Base-by-base conservation (phyloP, 1,140 invertebrate species). In the Aphaenogaster rudis region DNA sequence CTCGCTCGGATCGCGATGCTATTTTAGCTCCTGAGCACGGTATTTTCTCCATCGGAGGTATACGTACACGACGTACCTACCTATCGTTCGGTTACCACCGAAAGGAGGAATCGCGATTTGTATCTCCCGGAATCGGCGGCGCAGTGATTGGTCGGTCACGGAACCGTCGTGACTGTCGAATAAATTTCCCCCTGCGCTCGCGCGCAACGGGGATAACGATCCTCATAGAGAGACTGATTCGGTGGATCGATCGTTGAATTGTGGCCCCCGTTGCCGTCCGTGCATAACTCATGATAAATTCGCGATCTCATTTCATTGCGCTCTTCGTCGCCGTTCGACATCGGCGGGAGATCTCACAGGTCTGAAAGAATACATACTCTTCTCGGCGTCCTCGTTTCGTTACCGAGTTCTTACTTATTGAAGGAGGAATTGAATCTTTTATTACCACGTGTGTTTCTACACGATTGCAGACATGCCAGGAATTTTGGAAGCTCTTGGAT, bases 71-170 rank as follows among this genome's bases (percentile, higher is more conserved):
- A 63, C 82, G 13, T 78, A 76, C 50, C 36, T 72, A 74, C 13
- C 61, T 66, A 36, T 5, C 74, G 48, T 81, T 81, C 59, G 48
- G 74, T 54, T 61, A 86, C 64, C 76, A 72, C 36, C 45, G 81
- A 78, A 86, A 88, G 88, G 77, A 91, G 77, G 77, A 90, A 90
- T 90, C 86, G 72, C 86, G 86, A 90, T 90, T 77, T 82, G 90
- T 88, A 88, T 90, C 86, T 77, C 57, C n/a, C 50, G 64, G n/a
- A 54, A 82, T 88, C 76, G 79, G 78, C 48, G 76, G 57, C 61
- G 36, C 33, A 6, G 76, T 67, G 88, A 90, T 90, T 82, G 88
- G 74, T 78, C 77, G 88, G 5, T 78, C 84, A 54, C 63, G 21
- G 89, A 48, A 90, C 76, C 78, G 50, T 59, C 84, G 76, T 72